These are phyloP conservation scores for Leptodactylus fuscus DNA, from an alignment of 2,113 vertebrate genomes.

Conservation along the genomic window DNA sequence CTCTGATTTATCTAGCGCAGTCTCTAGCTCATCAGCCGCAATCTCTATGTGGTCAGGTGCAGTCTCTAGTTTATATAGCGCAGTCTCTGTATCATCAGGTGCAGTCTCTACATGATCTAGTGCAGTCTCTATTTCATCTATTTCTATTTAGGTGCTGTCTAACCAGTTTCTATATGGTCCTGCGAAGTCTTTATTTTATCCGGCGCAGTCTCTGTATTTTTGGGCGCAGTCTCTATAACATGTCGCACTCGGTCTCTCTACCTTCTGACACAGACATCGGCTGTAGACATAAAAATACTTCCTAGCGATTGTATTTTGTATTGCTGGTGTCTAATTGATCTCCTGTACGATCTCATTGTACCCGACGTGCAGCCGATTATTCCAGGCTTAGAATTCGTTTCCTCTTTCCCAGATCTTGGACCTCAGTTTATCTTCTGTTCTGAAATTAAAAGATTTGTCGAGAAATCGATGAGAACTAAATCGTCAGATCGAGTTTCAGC, in stretches of 20 bases:
- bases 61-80: neutral
- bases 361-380: neutral
- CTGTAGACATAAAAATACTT: too few species aligned
- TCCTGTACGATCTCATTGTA: neutral
- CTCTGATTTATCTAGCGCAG: neutral
- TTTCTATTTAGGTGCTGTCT: too few species aligned
- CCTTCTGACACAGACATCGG: neutral
- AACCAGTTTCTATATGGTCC: too few species aligned
- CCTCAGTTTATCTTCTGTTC: neutral
- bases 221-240: too few species aligned
- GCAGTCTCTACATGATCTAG: neutral
- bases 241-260: too few species aligned
- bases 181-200: too few species aligned
- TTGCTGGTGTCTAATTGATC: neutral
- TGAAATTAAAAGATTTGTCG: neutral
- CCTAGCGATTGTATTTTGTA: neutral
- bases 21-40: too few species aligned
- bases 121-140: neutral
- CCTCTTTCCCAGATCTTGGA: too few species aligned
- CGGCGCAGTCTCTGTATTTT: too few species aligned
- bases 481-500: neutral
- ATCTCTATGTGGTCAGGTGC: neutral
- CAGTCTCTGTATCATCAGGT: neutral
- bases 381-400: neutral
- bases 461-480: neutral